Percentiles rank a stretch among this genome's conserved stretches.
Evolutionary conservation across 2,888 invertebrate genomes (phyloP).

Genomic region (Cheilosia vernalis): DNA sequence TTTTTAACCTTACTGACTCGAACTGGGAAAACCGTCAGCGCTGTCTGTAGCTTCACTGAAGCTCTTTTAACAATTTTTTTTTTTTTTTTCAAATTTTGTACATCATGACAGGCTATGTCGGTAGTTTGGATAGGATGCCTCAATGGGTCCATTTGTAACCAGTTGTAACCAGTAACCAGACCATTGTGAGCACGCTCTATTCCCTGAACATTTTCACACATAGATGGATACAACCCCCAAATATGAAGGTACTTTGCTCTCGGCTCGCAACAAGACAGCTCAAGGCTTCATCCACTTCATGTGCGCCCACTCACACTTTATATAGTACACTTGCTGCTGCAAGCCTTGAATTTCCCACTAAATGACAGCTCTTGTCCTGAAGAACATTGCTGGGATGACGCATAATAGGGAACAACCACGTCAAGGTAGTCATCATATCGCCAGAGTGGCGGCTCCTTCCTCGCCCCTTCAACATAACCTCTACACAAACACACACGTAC

Average conservation of each 20-base stretch:
- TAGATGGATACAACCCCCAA: not conserved
- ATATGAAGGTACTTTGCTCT: not conserved
- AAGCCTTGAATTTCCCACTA: slow-evolving; percentile 51
- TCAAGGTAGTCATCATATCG: slow-evolving; percentile 6
- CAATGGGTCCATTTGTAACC: no score
- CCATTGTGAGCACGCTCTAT: no score
- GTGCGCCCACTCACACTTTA: slow-evolving; percentile 7
- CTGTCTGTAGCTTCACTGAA: no score
- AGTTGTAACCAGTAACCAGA: no score
- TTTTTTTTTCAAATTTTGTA: no score
- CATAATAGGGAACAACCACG: slow-evolving; percentile 2
- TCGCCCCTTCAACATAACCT: slow-evolving; percentile 33
- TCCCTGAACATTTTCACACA: not conserved
- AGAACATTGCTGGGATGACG: slow-evolving; percentile 3
- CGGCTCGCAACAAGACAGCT: not conserved
- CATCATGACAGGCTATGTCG: no score
- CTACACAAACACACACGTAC: not conserved
- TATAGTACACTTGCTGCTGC: slow-evolving; percentile 12
- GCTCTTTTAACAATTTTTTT: no score
- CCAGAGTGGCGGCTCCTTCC: slow-evolving; percentile 3
- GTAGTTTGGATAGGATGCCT: no score
- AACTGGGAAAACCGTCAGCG: no score
- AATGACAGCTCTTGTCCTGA: slow-evolving; percentile 44
- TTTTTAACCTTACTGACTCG: no score
- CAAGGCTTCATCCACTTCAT: slow-evolving; percentile 12